Conservation (phyloP, 2,797 vertebrate genomes). For the Danio kyathit region DNA sequence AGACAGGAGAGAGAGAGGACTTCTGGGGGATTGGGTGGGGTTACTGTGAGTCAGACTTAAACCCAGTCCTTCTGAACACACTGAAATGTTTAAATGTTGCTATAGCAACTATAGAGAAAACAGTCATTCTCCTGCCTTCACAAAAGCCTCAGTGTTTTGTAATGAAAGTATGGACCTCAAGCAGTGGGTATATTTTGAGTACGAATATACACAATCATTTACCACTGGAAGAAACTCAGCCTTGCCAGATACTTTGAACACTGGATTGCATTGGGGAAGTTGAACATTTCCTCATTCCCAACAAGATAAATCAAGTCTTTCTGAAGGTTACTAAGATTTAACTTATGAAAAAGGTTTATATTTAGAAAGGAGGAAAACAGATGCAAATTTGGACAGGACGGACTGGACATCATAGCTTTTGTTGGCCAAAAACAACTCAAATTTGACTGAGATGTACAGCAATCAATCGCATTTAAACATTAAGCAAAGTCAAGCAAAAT, state of each 20-base stretch:
- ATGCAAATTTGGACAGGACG: too few species aligned
- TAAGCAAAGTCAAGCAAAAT: too few species aligned
- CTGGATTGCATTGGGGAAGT: constrained; percentile 26
- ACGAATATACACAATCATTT: constrained; percentile 65
- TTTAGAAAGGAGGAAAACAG: not conserved
- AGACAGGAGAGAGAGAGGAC: not conserved
- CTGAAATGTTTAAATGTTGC: constrained; percentile 79
- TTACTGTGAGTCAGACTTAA: constrained; percentile 75
- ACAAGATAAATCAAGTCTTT: constrained; percentile 23
- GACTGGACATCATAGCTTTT: too few species aligned
- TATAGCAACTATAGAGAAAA: constrained; percentile 75
- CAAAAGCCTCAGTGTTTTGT: constrained; percentile 49
- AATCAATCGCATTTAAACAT: too few species aligned
- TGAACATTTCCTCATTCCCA: constrained; percentile 22
- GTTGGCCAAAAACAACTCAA: too few species aligned
- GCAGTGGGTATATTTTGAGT: constrained; percentile 40
- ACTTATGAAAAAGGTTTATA: constrained; percentile 5
- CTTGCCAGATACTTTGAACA: constrained; percentile 62
- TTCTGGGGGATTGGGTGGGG: constrained; percentile 69
- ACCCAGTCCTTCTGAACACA: constrained; percentile 74
- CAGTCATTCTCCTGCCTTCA: constrained; percentile 62
- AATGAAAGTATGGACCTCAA: constrained; percentile 45
- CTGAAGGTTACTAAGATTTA: not conserved
- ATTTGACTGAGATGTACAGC: too few species aligned
- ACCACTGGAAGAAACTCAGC: constrained; percentile 63